Percentiles rank a stretch among this genome's conserved stretches.
phyloP scores from a whole-genome alignment of 1,140 invertebrate species.

The Pachypsylla venusta region DNA sequence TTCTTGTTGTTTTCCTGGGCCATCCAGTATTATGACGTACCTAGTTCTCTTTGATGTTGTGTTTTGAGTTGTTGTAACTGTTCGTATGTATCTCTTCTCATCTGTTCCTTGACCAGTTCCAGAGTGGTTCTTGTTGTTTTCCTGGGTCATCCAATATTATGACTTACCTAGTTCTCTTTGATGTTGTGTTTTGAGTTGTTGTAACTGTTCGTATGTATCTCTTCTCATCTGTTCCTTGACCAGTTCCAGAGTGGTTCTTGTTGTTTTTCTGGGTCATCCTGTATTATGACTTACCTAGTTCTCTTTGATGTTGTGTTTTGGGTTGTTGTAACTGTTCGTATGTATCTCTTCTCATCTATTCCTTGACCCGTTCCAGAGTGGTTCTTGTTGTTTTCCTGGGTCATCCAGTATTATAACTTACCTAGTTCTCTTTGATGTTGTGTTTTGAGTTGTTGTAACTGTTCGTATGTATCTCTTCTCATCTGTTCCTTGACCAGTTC shows the following conservation, averaged over 20 bases:
- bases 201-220: constrained; percentile 31
- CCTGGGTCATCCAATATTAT: no score
- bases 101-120: constrained; percentile 34
- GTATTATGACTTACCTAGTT: constrained; percentile 33
- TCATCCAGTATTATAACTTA: no score
- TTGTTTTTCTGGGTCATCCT: no score
- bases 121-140: constrained; percentile 31
- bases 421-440: constrained; percentile 33
- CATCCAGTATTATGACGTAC: no score
- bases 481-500: constrained; percentile 35
- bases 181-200: constrained; percentile 31
- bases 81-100: constrained; percentile 32
- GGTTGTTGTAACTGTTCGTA: constrained; percentile 30
- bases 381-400: constrained; percentile 30
- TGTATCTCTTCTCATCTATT: constrained; percentile 33
- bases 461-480: constrained; percentile 32
- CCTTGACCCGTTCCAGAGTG: constrained; percentile 33
- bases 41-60: constrained; percentile 32
- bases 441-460: constrained; percentile 29
- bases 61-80: constrained; percentile 30
- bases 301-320: constrained; percentile 30
- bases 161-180: constrained; percentile 31
- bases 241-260: constrained; percentile 31
- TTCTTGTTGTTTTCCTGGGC: no score
- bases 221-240: constrained; percentile 35